Evolutionary conservation across 1,140 invertebrate genomes (phyloP), one percentile per base, ranked within the genome.

Genomic region (Zaprionus africanus): DNA sequence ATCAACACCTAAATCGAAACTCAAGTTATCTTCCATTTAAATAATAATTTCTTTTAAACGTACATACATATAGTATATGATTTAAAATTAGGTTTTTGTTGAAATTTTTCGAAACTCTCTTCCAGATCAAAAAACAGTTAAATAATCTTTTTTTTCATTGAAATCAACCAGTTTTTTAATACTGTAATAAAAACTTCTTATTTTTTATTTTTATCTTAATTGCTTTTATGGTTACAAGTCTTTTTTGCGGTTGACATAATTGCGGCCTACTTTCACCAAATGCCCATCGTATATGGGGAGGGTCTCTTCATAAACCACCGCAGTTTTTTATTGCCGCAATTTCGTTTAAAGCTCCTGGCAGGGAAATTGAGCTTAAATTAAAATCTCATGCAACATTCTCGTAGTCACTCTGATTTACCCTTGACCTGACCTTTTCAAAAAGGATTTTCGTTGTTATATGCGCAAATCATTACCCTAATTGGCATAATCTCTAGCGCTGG

Each of bases 401-500:
- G 7, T 41, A 51, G 24, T 51, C 22, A 51, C 19, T 19, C 11
- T 12, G 46, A 51, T 51, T 22, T 22, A 51, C 46, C 46, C 46
- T 51, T 51, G 46, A 51, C 46, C 17, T 51, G 46, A 51, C 46
- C 46, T 51, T 51, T 24, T 22, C 38, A 17, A 19, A 12, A 11
- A 51, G 19, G 19, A 11, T 22, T 51, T 24, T 24, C 46, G 46
- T 51, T 51, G 46, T 24, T 19, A 24, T 19, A 24, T 24, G 19
- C 12, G 46, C 19, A 51, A 51, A 51, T 51, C 46, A 51, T 51
- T 51, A 51, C 19, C 46, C 12, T 51, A 51, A 51, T 51, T 51
- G 46, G 46, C 46, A 24, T 22, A 51, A 51, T 51, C 41, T 46
- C 31, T 41, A 41, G 13, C 22, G 19, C 46, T 51, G 46, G 46